Evolutionary conservation across 2,797 vertebrate species (phyloP), one percentile per base, ranked within the genome.

Genomic region (Acanthurus leucopareius): DNA sequence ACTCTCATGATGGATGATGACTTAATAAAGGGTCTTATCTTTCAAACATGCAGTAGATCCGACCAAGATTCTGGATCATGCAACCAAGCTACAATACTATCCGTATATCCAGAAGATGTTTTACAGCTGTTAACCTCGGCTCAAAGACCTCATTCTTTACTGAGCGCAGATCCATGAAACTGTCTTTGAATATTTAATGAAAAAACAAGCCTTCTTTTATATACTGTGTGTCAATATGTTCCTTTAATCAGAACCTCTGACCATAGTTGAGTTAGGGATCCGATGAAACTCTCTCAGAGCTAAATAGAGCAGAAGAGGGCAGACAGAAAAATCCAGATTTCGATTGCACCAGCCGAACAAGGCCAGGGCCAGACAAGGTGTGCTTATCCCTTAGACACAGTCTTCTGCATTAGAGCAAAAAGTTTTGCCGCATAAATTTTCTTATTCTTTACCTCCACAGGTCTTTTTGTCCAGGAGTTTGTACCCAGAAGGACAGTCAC

Each of bases 391-490:
- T 73, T 58, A 42, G 4, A 42, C 0, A 3, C 11, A 40, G 25
- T 64, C 59, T 25, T 20, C 32, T 42, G 20, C 11, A 60, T 35
- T 25, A 45, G 68, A 9, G 35, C n/a, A 32, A n/a, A 15, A 0
- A 35, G 19, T n/a, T 82, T 59, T 73, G 28, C 35, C 7, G 13
- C 62, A 32, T 14, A 3, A 77, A 45, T 44, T 35, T 4, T 73
- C 35, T 60, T 61, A 51, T 22, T 52, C 5, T 74, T 96, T 96
- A 99, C 98, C 98, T 93, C 97, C 97, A 80, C 98, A 99, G 6
- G 97, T 98, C 96, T 97, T 99, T 91, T 97, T 97, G 94, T 99
- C 97, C 93, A 98, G 91, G 49, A 99, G 97, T 90, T 94, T 97
- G 94, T 97, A 99, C 53, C 98, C 98, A 0, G 96, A 88, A 2